Conservation (phyloP, 2,888 invertebrate species). For the Agonopterix alstromeriana region DNA sequence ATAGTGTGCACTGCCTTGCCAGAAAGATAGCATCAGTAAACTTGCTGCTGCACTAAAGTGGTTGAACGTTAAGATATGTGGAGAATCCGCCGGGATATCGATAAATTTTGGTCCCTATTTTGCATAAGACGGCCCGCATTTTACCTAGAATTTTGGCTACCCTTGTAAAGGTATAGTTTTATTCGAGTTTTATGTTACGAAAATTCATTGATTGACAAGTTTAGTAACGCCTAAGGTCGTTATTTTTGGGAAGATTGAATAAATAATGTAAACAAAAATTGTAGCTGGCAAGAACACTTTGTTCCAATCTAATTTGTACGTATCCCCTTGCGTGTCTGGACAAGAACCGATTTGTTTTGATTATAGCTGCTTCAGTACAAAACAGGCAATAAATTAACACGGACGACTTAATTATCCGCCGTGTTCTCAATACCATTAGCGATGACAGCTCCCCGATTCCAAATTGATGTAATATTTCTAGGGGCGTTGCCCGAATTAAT, state of each 20-base stretch:
- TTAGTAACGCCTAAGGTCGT: no score
- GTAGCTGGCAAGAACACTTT: constrained; percentile 1
- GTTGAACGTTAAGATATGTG: background rate
- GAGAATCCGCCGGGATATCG: no score
- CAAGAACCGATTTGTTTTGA: constrained; percentile 67
- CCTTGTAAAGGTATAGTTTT: no score
- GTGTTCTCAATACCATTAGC: constrained; percentile 70
- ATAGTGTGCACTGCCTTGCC: background rate
- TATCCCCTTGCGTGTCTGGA: constrained; percentile 65
- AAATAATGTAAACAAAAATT: no score
- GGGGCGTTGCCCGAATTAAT: constrained; percentile 45
- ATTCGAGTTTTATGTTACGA: no score
- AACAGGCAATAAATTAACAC: constrained; percentile 69
- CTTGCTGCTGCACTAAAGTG: no score
- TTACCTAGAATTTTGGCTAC: no score
- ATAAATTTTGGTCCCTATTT: no score
- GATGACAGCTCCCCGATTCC: constrained; percentile 57
- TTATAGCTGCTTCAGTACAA: constrained; percentile 60
- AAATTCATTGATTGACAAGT: no score
- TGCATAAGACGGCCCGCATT: no score
- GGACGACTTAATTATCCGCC: constrained; percentile 62
- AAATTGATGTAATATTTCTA: constrained; percentile 58
- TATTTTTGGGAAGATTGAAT: no score
- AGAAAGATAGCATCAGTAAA: background rate
- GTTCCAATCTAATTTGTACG: constrained; percentile 59